Evolutionary conservation across 2,113 vertebrate genomes (phyloP), one percentile per base, ranked within the genome.

Genomic region (Aythya baeri): DNA sequence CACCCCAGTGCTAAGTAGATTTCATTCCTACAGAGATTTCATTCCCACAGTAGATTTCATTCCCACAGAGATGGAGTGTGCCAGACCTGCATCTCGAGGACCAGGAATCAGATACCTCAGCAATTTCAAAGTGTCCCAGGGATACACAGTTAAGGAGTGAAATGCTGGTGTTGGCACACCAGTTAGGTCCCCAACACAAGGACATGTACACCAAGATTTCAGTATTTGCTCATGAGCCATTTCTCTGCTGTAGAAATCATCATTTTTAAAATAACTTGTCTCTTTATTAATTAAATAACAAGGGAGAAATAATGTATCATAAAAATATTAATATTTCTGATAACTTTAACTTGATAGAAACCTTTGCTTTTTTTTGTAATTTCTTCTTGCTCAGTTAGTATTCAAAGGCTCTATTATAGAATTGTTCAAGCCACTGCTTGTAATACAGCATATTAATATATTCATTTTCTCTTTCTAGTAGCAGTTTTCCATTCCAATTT

Each of bases 401-500:
- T 93, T 96, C 80, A 91, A 96, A 75, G 44, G 27, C 36, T 21
- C 14, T 66, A 27, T 72, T 93, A 96, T 29, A 27, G 83, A 96
- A 93, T 82, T 3, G 1, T 81, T 78, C 49, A 66, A 94, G 52
- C 41, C 68, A 72, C 61, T 94, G 44, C 92, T 95, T 94, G 72
- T 94, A 96, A 95, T 90, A 93, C 22, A 84, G 57, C 36, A 50
- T 83, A 88, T 89, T 97, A 96, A 97, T 68, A 91, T 83, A 95
- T 72, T 93, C 10, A 96, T 91, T 96, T 93, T 96, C 89, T 94
- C 73, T 89, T 96, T 94, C 83, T 88, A 94, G 79, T 73, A 89
- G 78, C 79, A 89, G 54, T 96, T 97, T 95, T 77, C 70, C 52
- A 58, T 91, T 93, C 52, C 79, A 88, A 80, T 93, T 88, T 94